These are phyloP conservation scores for Molanna angustata DNA, from an alignment of 2,888 invertebrate species.

Conservation along the genomic window DNA sequence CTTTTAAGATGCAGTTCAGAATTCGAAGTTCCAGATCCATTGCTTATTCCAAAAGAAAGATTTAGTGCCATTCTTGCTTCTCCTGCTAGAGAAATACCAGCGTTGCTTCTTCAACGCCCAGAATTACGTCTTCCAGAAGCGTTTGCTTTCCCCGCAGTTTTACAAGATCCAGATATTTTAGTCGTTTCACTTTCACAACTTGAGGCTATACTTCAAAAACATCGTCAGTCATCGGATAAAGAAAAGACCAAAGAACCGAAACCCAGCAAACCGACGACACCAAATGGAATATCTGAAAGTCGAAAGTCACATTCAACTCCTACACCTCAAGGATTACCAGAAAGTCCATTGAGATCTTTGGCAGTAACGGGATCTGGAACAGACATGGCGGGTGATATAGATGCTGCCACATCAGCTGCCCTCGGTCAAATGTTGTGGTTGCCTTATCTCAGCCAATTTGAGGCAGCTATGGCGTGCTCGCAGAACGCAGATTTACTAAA, in stretches of 20 bases:
- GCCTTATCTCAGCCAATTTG: constrained; percentile 64
- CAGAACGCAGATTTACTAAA: constrained; percentile 59
- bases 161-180: constrained; percentile 75
- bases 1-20: constrained; percentile 64
- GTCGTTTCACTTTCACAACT: constrained; percentile 75
- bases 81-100: constrained; percentile 75
- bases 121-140: constrained; percentile 73
- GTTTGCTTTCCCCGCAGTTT: constrained; percentile 66
- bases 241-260: constrained; percentile 33
- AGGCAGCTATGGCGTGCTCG: constrained; percentile 57
- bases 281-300: constrained; percentile 8
- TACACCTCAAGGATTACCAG: constrained; percentile 7
- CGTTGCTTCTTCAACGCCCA: constrained; percentile 66
- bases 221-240: constrained; percentile 38
- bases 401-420: constrained; percentile 66
- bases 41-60: constrained; percentile 75
- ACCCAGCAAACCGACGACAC: constrained; percentile 33
- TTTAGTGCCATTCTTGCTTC: constrained; percentile 67
- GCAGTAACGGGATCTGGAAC: constrained; percentile 38
- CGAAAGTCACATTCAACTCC: constrained; percentile 9
- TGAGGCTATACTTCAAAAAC: constrained; percentile 61
- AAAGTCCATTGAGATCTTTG: constrained; percentile 18
- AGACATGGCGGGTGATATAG: constrained; percentile 61
- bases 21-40: constrained; percentile 75
- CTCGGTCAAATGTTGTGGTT: constrained; percentile 74